Conservation (phyloP, 1,140 invertebrate genomes). For the Drosophila pandora region DNA sequence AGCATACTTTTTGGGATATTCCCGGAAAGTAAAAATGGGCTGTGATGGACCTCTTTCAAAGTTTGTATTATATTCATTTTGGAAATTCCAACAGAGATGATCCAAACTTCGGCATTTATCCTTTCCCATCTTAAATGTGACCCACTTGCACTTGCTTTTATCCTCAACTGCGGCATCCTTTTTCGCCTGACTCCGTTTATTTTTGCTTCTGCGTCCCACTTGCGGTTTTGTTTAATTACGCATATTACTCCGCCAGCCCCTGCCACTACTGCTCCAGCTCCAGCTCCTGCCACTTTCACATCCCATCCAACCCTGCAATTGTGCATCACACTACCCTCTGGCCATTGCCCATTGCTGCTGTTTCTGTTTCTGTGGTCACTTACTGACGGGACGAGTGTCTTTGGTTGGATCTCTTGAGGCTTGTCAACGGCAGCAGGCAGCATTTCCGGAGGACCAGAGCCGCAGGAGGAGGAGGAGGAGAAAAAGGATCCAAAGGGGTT, state of each 20-base stretch:
- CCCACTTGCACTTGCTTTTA: conserved; percentile 54
- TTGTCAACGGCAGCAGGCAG: conserved; percentile 65
- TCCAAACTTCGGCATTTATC: background rate
- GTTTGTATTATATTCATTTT: no score
- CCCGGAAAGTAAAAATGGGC: background rate
- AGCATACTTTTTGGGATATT: no score
- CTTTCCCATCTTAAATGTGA: conserved; percentile 1
- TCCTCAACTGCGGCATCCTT: conserved; percentile 37
- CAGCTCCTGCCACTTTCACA: background rate
- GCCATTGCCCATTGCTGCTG: conserved; percentile 2
- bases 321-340: background rate
- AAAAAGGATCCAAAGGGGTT: background rate
- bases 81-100: background rate
- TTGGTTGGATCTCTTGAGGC: conserved; percentile 59
- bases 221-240: conserved; percentile 80
- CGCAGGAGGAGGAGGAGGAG: background rate
- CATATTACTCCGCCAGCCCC: conserved; percentile 63
- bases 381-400: conserved; percentile 62
- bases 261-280: background rate
- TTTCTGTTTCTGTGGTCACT: conserved; percentile 59
- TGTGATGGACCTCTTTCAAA: background rate
- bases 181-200: conserved; percentile 39
- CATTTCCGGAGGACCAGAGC: conserved; percentile 28
- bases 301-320: conserved; percentile 1
- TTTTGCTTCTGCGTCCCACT: conserved; percentile 60